Base-by-base conservation (phyloP, 1,140 invertebrate species). In the Caerostris darwini region DNA sequence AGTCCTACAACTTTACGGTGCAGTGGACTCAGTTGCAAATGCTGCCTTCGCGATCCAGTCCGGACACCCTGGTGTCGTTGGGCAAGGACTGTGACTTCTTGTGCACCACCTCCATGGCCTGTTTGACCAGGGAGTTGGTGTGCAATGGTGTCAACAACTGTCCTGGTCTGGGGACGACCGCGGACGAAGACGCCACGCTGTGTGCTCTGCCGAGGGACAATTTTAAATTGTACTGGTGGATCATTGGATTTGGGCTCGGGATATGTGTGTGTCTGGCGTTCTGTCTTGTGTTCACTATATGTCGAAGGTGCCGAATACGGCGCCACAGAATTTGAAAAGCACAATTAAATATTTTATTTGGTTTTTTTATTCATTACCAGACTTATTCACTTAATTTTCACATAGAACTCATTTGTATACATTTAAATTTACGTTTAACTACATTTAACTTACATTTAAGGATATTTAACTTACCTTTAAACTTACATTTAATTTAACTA, bases 111-210 rank as follows among this genome's bases (percentile, higher is more conserved):
- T 97, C 98, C 94, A 97, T 97, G 3, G 96, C 98, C 6, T 99
- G 98, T 95, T 98, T 99, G 95, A 98, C 98, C 3, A 97, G 97
- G 7, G 96, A 97, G 95, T 96, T 98, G 17, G 97, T 98, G 0
- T 99, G 98, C 95, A 98, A 99, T 95, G 98, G 98, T 17, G 97
- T 98, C 1, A 97, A 98, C 2, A 98, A 98, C 96, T 99, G 98
- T 96, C 98, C 98, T 6, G 90, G 90, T n/a, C 19, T 58, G n/a
- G 85, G 77, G 4, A 85, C 54, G 7, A 81, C 93, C 12, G 94
- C 86, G 3, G 94, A 94, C 71, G 94, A 94, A 53, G 94, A 94
- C 59, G 14, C 71, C 1, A 93, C 56, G 3, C 12, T 94, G 14
- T 94, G 94, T 17, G 34, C 88, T 0, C 58, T 91, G 3, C 94